These are phyloP conservation scores for Gambusia affinis DNA, from an alignment of 2,113 vertebrate genomes.

Conservation along the genomic window DNA sequence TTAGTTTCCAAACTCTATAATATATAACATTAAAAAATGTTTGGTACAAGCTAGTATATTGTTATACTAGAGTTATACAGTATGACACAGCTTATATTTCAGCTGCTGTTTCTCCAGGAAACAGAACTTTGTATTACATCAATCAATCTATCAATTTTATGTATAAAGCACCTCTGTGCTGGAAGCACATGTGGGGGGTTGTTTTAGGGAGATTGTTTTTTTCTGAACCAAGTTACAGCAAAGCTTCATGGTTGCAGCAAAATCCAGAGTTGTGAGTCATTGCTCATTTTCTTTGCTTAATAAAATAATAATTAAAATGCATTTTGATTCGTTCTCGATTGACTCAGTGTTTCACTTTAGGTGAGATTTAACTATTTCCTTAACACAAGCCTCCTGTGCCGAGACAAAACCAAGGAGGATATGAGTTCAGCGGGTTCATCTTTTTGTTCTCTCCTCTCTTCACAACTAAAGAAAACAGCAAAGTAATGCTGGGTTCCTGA, in stretches of 20 bases:
- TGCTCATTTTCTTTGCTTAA: too few species aligned
- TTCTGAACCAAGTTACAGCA: too few species aligned
- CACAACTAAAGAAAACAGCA: slow-evolving; percentile 13
- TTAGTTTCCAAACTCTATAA: neutral
- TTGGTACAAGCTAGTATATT: neutral
- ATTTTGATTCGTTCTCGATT: too few species aligned
- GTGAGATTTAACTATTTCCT: too few species aligned
- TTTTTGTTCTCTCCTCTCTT: neutral
- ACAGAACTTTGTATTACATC: neutral
- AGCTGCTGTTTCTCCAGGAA: neutral
- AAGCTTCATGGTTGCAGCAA: too few species aligned
- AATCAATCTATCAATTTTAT: too few species aligned
- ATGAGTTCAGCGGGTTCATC: neutral
- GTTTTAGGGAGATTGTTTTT: too few species aligned
- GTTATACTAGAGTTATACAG: neutral
- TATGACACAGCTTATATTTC: neutral
- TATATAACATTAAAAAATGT: neutral
- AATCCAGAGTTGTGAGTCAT: too few species aligned
- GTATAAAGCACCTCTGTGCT: too few species aligned
- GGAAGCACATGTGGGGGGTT: too few species aligned
- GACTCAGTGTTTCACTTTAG: too few species aligned
- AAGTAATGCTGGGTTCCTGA: slow-evolving; percentile 31
- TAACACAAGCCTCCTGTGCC: neutral
- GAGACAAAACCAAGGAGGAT: neutral
- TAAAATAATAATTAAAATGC: too few species aligned